Base-by-base conservation (phyloP, 2,113 vertebrate genomes). In the Turdus rufiventris region DNA sequence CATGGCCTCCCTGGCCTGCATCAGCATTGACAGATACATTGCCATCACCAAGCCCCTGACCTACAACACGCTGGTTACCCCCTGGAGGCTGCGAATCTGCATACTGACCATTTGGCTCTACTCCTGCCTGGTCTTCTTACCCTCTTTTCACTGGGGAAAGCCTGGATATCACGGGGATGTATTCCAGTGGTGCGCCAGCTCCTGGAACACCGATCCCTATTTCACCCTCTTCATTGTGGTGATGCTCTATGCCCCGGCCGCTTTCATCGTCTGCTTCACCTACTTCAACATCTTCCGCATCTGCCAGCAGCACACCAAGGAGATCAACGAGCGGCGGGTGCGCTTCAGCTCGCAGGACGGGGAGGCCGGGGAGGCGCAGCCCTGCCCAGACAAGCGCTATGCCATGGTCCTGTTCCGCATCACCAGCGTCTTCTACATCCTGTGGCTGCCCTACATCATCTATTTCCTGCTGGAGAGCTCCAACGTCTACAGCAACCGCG, bases 211-310 rank as follows among this genome's bases (percentile, higher is more conserved):
- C 6, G 96, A 98, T 61, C 98, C 98, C 6, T 98, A 98, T 61
- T 99, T 99, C 93, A 99, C 99, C 12, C 97, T 99, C 81, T 99
- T 99, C 94, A 99, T 99, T 2, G 98, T 99, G 74, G 97, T 98
- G 8, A 98, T 99, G 96, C 97, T 99, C 18, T 99, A 99, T 2
- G 99, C 99, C 33, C 99, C 99, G 2, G 99, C 99, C 7, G 98
- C 99, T 8, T 98, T 99, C 66, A 98, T 98, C 4, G 98, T 99
- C 87, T 99, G 99, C 98, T 99, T 99, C 97, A 99, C 99, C 19
- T 99, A 99, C 89, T 99, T 98, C 97, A 99, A 99, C 97, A 99
- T 99, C 96, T 99, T 99, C 98, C 99, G 99, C 88, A 99, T 99
- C 97, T 99, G 99, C 97, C 98, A 98, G 54, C 99, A 99, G 95